Evolutionary conservation across 2,113 vertebrate genomes (phyloP).

Genomic region (Cariama cristata): DNA sequence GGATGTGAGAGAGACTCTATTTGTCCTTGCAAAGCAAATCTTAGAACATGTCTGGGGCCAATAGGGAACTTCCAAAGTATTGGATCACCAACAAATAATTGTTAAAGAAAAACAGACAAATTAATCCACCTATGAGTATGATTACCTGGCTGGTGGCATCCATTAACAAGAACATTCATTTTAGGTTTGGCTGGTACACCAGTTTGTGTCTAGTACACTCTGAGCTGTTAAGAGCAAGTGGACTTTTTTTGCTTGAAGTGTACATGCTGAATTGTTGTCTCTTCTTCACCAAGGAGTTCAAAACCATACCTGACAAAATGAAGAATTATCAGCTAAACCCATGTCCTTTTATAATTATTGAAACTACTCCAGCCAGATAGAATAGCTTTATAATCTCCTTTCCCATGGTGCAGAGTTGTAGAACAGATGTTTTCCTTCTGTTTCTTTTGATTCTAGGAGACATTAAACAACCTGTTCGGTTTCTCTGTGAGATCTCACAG

Average conservation of each 20-base stretch:
- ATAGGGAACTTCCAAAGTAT: not conserved
- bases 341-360: not conserved
- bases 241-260: not conserved
- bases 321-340: not conserved
- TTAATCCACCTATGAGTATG: not conserved
- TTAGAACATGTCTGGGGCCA: not conserved
- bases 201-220: not conserved
- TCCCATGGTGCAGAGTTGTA: not conserved
- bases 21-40: not conserved
- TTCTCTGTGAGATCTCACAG: not conserved
- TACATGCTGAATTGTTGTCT: not conserved
- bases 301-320: not conserved
- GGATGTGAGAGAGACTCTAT: not conserved
- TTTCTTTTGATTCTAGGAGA: not conserved
- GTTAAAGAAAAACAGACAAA: not conserved
- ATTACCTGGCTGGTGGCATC: not conserved
- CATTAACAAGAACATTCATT: not conserved
- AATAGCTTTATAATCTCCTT: not conserved
- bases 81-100: not conserved
- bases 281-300: not conserved
- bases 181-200: not conserved
- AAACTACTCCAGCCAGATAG: not conserved
- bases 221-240: not conserved
- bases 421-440: not conserved
- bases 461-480: not conserved